Percentiles rank a stretch among this genome's conserved stretches.
phyloP scores from a whole-genome alignment of 2,888 invertebrate genomes.

The Bellardia pandia region DNA sequence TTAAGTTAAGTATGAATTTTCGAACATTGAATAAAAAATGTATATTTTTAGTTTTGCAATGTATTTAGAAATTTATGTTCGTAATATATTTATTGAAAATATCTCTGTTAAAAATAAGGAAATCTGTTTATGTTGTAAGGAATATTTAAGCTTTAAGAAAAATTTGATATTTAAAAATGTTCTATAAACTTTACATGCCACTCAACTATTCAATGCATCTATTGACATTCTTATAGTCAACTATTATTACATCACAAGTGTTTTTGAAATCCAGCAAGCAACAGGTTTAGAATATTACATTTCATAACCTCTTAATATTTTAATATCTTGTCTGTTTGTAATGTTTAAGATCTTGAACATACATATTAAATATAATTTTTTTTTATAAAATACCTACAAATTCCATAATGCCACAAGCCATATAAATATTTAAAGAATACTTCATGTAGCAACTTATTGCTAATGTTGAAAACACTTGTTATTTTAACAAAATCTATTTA shows the following conservation, averaged over 20 bases:
- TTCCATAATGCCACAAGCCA: background rate
- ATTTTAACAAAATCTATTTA: slow-evolving; percentile 35
- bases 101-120: too few species aligned
- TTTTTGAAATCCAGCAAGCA: background rate
- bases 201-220: background rate
- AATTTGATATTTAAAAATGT: too few species aligned
- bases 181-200: background rate
- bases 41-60: too few species aligned
- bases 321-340: slow-evolving; percentile 31
- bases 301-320: slow-evolving; percentile 27
- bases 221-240: slow-evolving; percentile 12
- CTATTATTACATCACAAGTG: slow-evolving; percentile 26
- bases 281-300: slow-evolving; percentile 50
- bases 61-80: too few species aligned
- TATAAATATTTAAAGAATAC: slow-evolving; percentile 33
- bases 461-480: background rate
- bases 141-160: too few species aligned
- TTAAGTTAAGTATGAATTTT: too few species aligned
- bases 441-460: slow-evolving; percentile 1
- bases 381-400: background rate
- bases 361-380: background rate
- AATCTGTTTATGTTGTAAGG: too few species aligned
- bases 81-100: too few species aligned
- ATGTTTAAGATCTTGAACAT: background rate
- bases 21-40: too few species aligned